These are phyloP conservation scores for Oreochromis grahami DNA, from an alignment of 2,797 vertebrate genomes.

Conservation along the genomic window DNA sequence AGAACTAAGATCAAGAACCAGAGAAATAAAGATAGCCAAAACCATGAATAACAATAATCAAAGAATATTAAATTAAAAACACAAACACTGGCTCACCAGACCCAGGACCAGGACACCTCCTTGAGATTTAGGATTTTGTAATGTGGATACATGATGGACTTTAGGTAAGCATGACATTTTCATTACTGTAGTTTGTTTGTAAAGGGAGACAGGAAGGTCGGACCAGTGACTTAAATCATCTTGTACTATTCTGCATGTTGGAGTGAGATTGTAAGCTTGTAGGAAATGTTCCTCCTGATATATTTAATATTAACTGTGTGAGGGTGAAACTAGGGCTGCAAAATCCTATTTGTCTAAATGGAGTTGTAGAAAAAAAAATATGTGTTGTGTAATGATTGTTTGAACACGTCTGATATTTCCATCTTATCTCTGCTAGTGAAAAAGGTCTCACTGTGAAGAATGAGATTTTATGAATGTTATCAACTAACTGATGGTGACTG, in stretches of 20 bases:
- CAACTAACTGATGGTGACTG: background rate
- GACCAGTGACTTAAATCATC: background rate
- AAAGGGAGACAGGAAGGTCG: background rate
- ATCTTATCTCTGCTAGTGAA: background rate
- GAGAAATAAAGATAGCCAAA: background rate
- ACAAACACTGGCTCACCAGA: background rate
- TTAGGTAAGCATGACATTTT: background rate
- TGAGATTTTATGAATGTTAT: background rate
- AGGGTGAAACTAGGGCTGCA: background rate
- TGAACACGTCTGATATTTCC: background rate
- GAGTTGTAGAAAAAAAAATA: background rate
- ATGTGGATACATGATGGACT: background rate
- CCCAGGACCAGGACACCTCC: background rate
- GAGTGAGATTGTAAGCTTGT: background rate
- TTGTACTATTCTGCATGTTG: background rate
- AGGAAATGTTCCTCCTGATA: background rate
- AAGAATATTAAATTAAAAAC: background rate
- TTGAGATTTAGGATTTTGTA: background rate
- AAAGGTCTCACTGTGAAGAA: background rate
- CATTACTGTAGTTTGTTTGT: background rate
- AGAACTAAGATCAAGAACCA: background rate
- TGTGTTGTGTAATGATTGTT: background rate
- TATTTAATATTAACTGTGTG: background rate
- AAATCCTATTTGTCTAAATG: background rate
- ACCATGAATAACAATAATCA: background rate